Base-by-base conservation (phyloP, 2,888 invertebrate genomes). In the Harpalus rubripes region DNA sequence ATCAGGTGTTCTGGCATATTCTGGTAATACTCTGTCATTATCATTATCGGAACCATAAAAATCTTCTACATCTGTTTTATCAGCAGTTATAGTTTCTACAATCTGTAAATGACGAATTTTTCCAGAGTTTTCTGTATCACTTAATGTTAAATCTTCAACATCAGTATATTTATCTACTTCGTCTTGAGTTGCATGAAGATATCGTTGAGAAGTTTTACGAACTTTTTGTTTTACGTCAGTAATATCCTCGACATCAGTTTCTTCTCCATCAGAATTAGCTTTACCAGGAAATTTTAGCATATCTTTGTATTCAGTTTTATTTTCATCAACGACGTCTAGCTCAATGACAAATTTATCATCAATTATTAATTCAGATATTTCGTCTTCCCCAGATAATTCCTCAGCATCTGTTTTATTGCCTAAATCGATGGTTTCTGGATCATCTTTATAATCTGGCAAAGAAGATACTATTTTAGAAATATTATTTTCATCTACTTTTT, bases 171-270 rank as follows among this genome's bases (percentile, higher is more conserved):
- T 82, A 52, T 59, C 81, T 52, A 85, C 85, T 18, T 32, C 68
- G 74, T 86, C 85, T 81, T 85, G 85, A 18, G 85, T 63, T 58
- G 86, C 81, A 44, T 59, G 59, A 10, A 85, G 68, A 58, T 22
- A 72, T 39, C 58, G 32, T 80, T 80, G 68, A 15, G 59, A 58
- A 22, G 26, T 16, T 76, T 52, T 86, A 16, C 8, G 65, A 16
- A 2, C 15, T 78, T n/a, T 58, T n/a, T 26, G 61, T 79, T 76
- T 59, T 44, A 22, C 26, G 15, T 86, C 39, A 82, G 86, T 87
- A 81, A 92, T 89, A 86, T 93, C 93, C 87, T 93, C 93, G 1
- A 91, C 91, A 87, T 93, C 93, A 6, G 92, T 93, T 1, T 91
- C 87, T 12, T 91, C 90, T 86, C 92, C 92, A 39, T 26, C 52